phyloP scores from a whole-genome alignment of 2,113 vertebrate species.

The Myotis davidii region DNA sequence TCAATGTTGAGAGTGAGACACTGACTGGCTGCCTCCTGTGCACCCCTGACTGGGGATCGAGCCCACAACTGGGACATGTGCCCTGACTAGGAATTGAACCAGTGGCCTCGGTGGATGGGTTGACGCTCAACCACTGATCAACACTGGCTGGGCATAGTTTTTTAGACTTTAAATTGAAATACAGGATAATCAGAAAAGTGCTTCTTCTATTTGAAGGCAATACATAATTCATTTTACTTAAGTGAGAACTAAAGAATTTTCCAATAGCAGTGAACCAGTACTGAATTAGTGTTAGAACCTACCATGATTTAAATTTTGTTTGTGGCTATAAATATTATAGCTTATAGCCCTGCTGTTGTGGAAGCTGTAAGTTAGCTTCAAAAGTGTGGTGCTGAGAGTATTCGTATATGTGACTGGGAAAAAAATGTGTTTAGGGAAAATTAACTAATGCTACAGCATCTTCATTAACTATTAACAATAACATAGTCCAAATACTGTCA shows the following conservation, averaged over 20 bases:
- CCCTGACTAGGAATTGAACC: no score
- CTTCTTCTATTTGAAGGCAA: neutral
- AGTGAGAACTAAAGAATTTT: slow-evolving; percentile 22
- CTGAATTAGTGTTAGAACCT: neutral
- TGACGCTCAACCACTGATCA: no score
- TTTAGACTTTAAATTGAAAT: slow-evolving; percentile 29
- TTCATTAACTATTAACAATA: neutral
- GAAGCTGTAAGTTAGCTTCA: neutral
- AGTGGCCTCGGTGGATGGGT: no score
- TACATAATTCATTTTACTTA: slow-evolving; percentile 1
- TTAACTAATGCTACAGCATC: neutral
- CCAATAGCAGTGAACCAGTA: neutral
- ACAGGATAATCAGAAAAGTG: neutral
- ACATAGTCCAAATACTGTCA: neutral
- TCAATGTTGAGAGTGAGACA: no score
- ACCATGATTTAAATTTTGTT: neutral
- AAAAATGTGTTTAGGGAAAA: neutral
- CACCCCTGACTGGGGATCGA: no score
- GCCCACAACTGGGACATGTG: no score
- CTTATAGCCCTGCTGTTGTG: neutral
- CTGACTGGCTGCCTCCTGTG: no score
- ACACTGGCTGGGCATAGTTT: no score
- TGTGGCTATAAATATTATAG: neutral
- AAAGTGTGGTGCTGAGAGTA: neutral
- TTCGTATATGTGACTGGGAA: neutral